A percentile compares a stretch with the other conserved stretches of the same genome.
These are phyloP conservation scores for Meta bourneti DNA, from an alignment of 2,888 invertebrate genomes.

Conservation along the genomic window DNA sequence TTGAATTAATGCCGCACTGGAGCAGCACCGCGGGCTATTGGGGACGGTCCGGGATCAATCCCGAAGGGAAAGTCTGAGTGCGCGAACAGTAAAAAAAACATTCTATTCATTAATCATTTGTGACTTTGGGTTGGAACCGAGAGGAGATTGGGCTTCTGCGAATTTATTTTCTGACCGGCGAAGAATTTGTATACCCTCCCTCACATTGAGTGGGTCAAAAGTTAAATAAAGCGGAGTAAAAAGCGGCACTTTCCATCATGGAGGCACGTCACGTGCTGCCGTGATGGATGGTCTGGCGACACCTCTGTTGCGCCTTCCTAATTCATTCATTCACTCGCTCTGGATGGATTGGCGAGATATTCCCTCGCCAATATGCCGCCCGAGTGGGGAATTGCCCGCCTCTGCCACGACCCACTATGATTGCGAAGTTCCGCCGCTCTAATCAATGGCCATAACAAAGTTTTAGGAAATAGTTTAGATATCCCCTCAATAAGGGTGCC, in stretches of 20 bases:
- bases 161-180: background rate
- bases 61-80: background rate
- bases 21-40: too few species aligned
- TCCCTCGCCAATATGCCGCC: constrained; percentile 41
- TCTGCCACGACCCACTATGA: background rate
- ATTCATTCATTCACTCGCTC: background rate
- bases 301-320: constrained; percentile 55
- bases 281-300: constrained; percentile 61
- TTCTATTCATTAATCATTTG: background rate
- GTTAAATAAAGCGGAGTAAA: background rate
- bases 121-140: too few species aligned
- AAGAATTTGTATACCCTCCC: constrained; percentile 11
- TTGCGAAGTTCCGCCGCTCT: background rate
- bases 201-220: background rate
- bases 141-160: background rate
- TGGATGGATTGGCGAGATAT: constrained; percentile 33
- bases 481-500: too few species aligned
- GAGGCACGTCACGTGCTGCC: constrained; percentile 36
- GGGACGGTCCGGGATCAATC: too few species aligned
- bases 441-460: too few species aligned
- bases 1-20: background rate
- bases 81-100: background rate
- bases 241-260: constrained; percentile 4
- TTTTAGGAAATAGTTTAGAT: too few species aligned
- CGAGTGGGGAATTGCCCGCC: background rate